Evolutionary conservation across 37 sponge, comb jelly and placozoan genomes (phyloP).

Genomic region (Amphimedon queenslandica): DNA sequence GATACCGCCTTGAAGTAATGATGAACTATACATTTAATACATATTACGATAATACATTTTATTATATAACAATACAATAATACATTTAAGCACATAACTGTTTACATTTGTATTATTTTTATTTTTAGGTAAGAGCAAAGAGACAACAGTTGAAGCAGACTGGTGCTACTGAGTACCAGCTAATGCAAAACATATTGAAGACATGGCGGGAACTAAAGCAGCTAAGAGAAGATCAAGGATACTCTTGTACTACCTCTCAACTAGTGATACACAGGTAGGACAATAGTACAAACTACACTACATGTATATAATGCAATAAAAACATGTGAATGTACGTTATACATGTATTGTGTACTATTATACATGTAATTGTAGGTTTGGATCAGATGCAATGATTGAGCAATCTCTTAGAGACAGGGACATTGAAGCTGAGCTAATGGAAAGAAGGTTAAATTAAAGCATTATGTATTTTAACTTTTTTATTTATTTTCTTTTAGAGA

Average conservation of each 20-base stretch:
- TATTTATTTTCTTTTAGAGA: conserved; percentile 30
- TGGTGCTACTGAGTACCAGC: conserved; percentile 18
- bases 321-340: too few relatives aligned
- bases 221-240: conserved; percentile 59
- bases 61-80: too few relatives aligned
- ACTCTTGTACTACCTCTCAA: conserved; percentile 42
- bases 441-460: conserved; percentile 29
- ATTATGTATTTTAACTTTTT: too few relatives aligned
- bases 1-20: too few relatives aligned
- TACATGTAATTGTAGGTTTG: too few relatives aligned
- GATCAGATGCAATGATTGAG: conserved; percentile 32
- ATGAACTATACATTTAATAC: too few relatives aligned
- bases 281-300: neutral
- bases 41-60: too few relatives aligned
- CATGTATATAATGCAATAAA: neutral
- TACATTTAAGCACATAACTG: too few relatives aligned
- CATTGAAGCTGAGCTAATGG: conserved; percentile 51
- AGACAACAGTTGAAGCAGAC: conserved; percentile 27
- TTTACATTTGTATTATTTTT: neutral
- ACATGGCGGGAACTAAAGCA: conserved; percentile 49
- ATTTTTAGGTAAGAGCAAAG: conserved; percentile 25
- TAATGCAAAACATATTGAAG: conserved; percentile 32
- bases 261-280: conserved; percentile 28
- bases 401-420: conserved; percentile 35
- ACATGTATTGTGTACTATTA: too few relatives aligned